phyloP scores from a whole-genome alignment of 2,113 vertebrate species.

The Anthoscopus minutus region DNA sequence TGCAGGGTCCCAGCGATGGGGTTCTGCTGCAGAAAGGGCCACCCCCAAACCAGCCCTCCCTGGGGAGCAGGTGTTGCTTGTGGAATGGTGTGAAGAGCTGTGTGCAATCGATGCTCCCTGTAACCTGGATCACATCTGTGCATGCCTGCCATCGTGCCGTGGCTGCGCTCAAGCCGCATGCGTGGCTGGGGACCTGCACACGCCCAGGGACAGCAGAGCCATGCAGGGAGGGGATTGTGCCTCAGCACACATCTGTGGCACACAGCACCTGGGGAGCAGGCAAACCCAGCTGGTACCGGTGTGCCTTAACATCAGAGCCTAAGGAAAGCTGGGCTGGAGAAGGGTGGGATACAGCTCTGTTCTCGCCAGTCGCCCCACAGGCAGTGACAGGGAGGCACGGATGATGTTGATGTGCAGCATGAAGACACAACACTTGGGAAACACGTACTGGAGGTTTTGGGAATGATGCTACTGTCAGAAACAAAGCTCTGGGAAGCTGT shows the following conservation, averaged over 20 bases:
- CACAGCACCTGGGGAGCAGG: rapidly evolving
- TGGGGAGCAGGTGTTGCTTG: not conserved
- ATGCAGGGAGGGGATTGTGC: not conserved
- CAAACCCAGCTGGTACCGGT: not conserved
- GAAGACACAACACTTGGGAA: not conserved
- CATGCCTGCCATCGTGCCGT: not conserved
- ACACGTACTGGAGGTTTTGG: not conserved
- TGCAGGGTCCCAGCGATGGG: not conserved
- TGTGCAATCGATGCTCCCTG: no score
- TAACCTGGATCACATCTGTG: no score
- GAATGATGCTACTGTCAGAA: not conserved
- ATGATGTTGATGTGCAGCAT: not conserved
- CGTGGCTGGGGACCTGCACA: not conserved
- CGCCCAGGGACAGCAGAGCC: not conserved
- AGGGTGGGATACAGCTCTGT: rapidly evolving
- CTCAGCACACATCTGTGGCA: not conserved
- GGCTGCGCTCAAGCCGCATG: not conserved
- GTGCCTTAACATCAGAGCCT: rapidly evolving
- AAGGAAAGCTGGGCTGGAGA: rapidly evolving
- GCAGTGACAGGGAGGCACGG: not conserved
- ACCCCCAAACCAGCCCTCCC: not conserved
- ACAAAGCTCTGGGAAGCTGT: not conserved
- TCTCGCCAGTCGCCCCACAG: not conserved
- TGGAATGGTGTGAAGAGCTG: no score
- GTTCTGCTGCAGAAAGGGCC: not conserved